These are phyloP conservation scores for Cynopterus sphinx DNA, from an alignment of 2,797 vertebrate genomes.

Conservation along the genomic window DNA sequence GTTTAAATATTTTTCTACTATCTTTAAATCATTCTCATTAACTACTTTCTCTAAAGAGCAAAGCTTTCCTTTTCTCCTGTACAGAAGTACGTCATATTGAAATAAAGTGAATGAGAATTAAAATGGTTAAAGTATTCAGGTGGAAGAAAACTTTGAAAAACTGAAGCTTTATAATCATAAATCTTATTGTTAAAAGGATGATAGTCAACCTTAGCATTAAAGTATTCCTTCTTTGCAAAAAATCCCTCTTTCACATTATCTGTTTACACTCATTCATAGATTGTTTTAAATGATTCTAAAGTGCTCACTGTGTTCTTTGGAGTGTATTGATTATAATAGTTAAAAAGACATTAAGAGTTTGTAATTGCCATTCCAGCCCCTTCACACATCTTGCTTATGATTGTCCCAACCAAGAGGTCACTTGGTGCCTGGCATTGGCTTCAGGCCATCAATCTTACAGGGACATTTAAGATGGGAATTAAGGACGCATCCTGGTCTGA, in stretches of 20 bases:
- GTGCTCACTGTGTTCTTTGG: not conserved
- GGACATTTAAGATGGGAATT: not conserved
- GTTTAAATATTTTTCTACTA: constrained; percentile 37
- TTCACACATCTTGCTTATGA: not conserved
- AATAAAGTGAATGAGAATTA: not conserved
- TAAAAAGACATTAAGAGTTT: not conserved
- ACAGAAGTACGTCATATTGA: not conserved
- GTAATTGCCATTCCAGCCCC: not conserved
- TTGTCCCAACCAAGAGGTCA: not conserved
- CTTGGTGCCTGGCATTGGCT: not conserved
- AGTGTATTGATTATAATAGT: not conserved
- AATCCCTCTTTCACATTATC: too few relatives aligned
- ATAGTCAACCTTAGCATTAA: not conserved
- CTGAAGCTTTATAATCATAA: not conserved
- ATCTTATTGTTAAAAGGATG: not conserved
- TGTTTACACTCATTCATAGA: not conserved
- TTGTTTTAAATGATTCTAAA: not conserved
- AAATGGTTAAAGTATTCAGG: not conserved
- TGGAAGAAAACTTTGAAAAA: not conserved
- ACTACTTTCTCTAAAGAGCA: constrained; percentile 34
- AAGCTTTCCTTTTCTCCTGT: not conserved
- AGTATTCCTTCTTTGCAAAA: not conserved
- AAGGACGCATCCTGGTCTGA: not conserved
- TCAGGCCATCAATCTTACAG: not conserved
- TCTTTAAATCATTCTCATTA: constrained; percentile 9